Evolutionary conservation across 2,113 vertebrate genomes (phyloP).

Genomic region (Kobus ellipsiprymnus): DNA sequence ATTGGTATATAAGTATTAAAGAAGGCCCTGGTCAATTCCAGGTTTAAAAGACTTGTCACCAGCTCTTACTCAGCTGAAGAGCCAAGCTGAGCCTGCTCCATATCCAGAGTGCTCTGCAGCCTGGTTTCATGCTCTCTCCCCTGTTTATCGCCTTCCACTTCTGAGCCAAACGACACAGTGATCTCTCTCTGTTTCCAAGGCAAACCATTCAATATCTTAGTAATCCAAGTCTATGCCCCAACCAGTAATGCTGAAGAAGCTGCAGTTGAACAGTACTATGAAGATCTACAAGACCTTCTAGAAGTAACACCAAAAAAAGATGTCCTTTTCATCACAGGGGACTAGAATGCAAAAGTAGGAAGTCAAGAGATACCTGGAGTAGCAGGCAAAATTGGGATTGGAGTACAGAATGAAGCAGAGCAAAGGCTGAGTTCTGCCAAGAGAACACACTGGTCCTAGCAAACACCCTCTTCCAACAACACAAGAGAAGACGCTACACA

Average conservation of each 20-base stretch:
- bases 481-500: background rate
- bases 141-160: background rate
- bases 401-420: background rate
- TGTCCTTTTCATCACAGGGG: background rate
- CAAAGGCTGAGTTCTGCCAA: background rate
- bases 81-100: background rate
- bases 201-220: background rate
- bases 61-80: background rate
- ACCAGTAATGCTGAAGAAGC: background rate
- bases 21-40: background rate
- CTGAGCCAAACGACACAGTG: background rate
- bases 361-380: background rate
- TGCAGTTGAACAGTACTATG: background rate
- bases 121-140: background rate
- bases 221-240: background rate
- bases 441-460: background rate
- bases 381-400: background rate
- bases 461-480: background rate
- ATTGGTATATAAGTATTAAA: background rate
- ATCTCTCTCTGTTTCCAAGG: background rate
- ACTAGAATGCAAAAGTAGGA: background rate
- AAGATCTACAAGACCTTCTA: background rate
- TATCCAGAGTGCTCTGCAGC: background rate
- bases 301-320: background rate
- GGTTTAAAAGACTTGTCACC: background rate